Evolutionary conservation across 2,888 invertebrate genomes (phyloP).

Genomic region (Coenonympha glycerion): DNA sequence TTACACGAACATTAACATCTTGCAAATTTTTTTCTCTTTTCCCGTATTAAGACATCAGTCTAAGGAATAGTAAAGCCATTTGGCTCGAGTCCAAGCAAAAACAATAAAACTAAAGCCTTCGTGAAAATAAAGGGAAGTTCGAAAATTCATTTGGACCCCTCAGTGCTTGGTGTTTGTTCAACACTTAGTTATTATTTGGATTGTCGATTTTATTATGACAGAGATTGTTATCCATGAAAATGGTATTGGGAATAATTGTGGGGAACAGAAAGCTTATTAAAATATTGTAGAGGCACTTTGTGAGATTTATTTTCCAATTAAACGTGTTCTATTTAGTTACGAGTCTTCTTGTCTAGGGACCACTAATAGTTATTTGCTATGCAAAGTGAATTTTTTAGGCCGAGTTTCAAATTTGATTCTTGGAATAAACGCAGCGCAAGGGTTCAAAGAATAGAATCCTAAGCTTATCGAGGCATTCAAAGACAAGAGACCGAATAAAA

Average conservation of each 20-base stretch:
- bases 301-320: not conserved
- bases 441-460: no score
- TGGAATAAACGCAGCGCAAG: no score
- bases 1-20: conserved; percentile 45
- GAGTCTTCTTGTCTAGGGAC: no score
- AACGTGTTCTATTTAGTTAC: no score
- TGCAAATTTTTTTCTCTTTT: conserved; percentile 43
- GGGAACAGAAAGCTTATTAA: not conserved
- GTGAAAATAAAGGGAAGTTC: conserved; percentile 47
- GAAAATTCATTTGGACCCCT: conserved; percentile 42
- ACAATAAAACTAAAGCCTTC: conserved; percentile 48
- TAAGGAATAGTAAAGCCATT: conserved; percentile 55
- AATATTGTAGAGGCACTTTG: not conserved
- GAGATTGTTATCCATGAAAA: conserved; percentile 14
- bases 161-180: conserved; percentile 21
- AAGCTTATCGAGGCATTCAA: no score
- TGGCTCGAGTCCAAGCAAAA: conserved; percentile 56
- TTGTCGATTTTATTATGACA: conserved; percentile 23
- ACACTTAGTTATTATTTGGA: conserved; percentile 24
- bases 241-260: not conserved
- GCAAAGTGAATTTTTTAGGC: no score
- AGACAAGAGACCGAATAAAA: no score
- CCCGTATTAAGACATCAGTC: conserved; percentile 55
- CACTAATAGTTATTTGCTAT: no score
- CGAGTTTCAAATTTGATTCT: no score